Evolutionary conservation across 1,140 invertebrate species (phyloP).

Genomic region (Coptotermes formosanus): DNA sequence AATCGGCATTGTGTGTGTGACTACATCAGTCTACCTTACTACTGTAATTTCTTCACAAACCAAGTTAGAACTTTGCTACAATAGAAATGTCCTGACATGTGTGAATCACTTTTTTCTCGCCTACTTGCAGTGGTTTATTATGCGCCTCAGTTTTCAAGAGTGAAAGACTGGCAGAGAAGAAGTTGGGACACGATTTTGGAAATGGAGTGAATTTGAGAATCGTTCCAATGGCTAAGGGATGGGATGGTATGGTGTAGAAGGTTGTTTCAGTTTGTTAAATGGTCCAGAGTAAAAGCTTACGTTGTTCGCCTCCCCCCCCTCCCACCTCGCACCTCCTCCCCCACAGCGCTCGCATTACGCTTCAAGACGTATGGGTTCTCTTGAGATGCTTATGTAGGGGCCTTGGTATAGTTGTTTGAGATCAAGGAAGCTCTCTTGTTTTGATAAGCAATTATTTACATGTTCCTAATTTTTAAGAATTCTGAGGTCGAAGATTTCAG

Average conservation of each 20-base stretch:
- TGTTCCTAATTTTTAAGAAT: too few relatives aligned
- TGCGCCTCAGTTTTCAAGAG: neutral
- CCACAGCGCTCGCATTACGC: neutral
- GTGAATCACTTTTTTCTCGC: neutral
- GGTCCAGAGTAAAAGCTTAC: slow-evolving; percentile 17
- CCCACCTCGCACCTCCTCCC: neutral
- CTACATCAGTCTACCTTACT: neutral
- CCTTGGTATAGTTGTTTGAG: neutral
- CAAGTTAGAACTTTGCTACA: neutral
- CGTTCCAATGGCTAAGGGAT: neutral
- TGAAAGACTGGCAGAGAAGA: neutral
- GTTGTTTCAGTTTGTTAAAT: slow-evolving; percentile 17
- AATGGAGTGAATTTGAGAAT: neutral
- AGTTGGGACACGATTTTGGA: neutral
- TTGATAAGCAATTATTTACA: neutral
- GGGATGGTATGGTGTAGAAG: neutral
- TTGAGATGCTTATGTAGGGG: neutral
- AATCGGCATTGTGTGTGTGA: too few relatives aligned
- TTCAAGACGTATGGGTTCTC: neutral
- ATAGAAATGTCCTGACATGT: neutral
- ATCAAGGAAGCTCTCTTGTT: neutral
- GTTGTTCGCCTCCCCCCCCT: neutral
- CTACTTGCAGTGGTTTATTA: neutral
- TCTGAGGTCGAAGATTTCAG: too few relatives aligned
- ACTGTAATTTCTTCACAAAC: neutral